Evolutionary conservation across 1,140 invertebrate genomes (phyloP).

Genomic region (Drosophila navojoa): DNA sequence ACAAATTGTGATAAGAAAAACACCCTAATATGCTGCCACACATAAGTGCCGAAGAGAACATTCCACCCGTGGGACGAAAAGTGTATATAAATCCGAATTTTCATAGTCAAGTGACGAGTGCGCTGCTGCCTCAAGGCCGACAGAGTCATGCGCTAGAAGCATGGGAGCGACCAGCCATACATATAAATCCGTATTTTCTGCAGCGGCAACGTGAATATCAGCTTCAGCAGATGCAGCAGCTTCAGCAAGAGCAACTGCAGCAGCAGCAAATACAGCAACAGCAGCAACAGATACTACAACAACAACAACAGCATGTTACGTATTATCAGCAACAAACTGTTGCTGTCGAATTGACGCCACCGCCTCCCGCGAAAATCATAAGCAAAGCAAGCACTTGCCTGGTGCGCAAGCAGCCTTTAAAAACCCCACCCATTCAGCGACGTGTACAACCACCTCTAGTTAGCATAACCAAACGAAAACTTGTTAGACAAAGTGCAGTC

Average conservation of each 20-base stretch:
- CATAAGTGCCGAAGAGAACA: conserved; percentile 49
- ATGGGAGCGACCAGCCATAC: conserved; percentile 57
- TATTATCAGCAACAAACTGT: conserved; percentile 39
- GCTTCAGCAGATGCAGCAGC: conserved; percentile 21
- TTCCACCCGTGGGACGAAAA: conserved; percentile 53
- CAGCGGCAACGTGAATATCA: conserved; percentile 54
- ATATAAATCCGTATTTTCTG: conserved; percentile 68
- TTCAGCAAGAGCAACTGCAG: conserved; percentile 15
- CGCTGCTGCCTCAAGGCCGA: conserved; percentile 53
- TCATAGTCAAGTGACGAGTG: conserved; percentile 37
- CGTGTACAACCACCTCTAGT: conserved; percentile 54
- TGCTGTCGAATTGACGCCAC: conserved; percentile 43
- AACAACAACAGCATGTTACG: conserved; percentile 19
- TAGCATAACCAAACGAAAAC: conserved; percentile 64
- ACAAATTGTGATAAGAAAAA: conserved; percentile 17
- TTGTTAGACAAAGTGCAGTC: conserved; percentile 57
- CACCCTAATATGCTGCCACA: conserved; percentile 60
- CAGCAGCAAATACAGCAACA: conserved; percentile 31
- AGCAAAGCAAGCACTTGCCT: conserved; percentile 72
- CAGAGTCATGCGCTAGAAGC: conserved; percentile 10
- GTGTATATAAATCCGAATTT: conserved; percentile 78
- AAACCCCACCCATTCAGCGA: neutral
- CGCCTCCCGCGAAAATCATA: conserved; percentile 69
- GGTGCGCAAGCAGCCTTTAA: conserved; percentile 55
- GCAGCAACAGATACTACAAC: conserved; percentile 26